A percentile compares a stretch with the other conserved stretches of the same genome.
These are phyloP conservation scores for Cryptosula pallasiana DNA, from an alignment of 2,888 invertebrate species.

Conservation along the genomic window DNA sequence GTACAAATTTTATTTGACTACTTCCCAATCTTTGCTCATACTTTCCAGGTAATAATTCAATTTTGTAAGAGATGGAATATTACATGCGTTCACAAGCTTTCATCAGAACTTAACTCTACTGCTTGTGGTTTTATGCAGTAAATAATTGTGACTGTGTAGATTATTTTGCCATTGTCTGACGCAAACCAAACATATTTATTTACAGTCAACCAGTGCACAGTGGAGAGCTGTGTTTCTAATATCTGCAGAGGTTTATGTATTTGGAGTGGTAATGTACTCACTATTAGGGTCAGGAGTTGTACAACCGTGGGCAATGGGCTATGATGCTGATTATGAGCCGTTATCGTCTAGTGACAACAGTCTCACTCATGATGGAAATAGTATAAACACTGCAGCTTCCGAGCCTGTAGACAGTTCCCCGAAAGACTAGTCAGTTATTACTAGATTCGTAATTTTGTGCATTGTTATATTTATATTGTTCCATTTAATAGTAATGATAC, in stretches of 20 bases:
- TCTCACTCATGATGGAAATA: background rate
- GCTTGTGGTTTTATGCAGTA: background rate
- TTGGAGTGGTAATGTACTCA: slow-evolving; percentile 35
- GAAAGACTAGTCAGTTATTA: too few species aligned
- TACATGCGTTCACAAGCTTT: too few species aligned
- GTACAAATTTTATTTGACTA: too few species aligned
- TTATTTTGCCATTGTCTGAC: background rate
- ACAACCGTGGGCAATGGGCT: slow-evolving; percentile 32
- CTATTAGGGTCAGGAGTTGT: slow-evolving; percentile 35
- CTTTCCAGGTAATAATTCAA: too few species aligned
- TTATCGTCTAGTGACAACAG: background rate
- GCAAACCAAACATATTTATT: background rate
- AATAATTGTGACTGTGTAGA: background rate
- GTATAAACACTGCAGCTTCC: background rate
- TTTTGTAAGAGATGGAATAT: too few species aligned
- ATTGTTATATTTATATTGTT: too few species aligned
- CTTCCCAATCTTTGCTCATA: too few species aligned
- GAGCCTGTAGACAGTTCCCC: too few species aligned
- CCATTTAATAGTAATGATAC: too few species aligned
- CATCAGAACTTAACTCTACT: background rate
- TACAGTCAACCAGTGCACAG: slow-evolving; percentile 31
- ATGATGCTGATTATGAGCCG: slow-evolving; percentile 14
- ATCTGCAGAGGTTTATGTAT: slow-evolving; percentile 34
- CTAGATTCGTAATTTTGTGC: too few species aligned
- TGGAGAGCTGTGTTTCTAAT: slow-evolving; percentile 38